Base-by-base conservation (phyloP, 2,888 invertebrate genomes). In the Amblyjoppa proteus region DNA sequence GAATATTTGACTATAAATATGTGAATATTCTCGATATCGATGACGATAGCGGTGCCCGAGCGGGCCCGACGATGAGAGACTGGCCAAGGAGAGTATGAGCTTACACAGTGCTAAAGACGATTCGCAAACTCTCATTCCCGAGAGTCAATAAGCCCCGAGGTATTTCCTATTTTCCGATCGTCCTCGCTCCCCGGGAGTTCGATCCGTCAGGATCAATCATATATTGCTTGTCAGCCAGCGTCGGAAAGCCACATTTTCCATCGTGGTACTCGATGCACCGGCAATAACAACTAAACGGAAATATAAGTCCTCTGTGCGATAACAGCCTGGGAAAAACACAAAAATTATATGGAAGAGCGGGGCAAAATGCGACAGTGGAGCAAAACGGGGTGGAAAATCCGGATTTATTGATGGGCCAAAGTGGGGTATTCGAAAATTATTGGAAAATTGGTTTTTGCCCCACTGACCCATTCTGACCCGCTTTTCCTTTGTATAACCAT, bases 131-230 rank as follows among this genome's bases (percentile, higher is more conserved):
- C 64, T 64, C 64, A 64, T 64, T 16, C 64, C 64, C 31, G 64
- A 31, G 64, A 64, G 64, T 64, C 64, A 64, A 64, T 64, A 64
- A 64, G 31, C 64, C 64, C 6, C 16, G 64, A 16, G 31, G 34
- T 34, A 64, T 64, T 64, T 34, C n/a, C 64, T 64, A 64, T 64
- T 64, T 64, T 34, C 64, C 64, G 64, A 34, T 64, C 31, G 16
- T 64, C 64, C 64, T 31, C 64, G 31, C 34, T 3, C 25, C 13
- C 13, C 13, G 5, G 25, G 25, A 25, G 45, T 45, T 53, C 64
- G 71, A 71, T 71, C 34, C n/a, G 51, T 71, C 71, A 71, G 25
- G 34, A 53, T 71, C 51, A 34, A 71, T 53, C 53, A 71, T 71
- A 41, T 41, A 69, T 69, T 41, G 45, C 49, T 69, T 69, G 69